Percentiles rank a stretch among this genome's conserved stretches.
Conservation (phyloP, 2,888 invertebrate species). For the Pheosia tremula region DNA sequence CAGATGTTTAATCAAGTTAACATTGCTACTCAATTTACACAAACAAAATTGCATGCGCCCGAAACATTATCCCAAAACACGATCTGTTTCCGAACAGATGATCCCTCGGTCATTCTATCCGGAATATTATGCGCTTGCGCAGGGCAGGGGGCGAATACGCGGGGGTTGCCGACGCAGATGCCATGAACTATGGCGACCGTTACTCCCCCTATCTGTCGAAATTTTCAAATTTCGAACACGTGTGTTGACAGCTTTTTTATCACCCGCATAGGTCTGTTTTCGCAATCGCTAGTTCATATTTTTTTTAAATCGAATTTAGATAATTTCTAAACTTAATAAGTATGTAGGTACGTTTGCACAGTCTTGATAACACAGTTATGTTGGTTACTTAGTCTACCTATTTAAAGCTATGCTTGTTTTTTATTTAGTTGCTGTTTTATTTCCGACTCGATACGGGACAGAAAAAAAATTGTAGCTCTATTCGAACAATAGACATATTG, state of each 20-base stretch:
- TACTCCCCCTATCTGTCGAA: slow-evolving; percentile 75
- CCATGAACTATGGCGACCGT: slow-evolving; percentile 68
- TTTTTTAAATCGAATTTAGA: slow-evolving; percentile 16
- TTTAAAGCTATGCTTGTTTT: neutral
- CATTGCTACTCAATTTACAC: slow-evolving; percentile 43
- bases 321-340: too few species aligned
- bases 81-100: slow-evolving; percentile 60
- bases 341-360: too few species aligned
- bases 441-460: neutral
- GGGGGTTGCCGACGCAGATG: slow-evolving; percentile 68
- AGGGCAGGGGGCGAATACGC: slow-evolving; percentile 45
- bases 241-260: slow-evolving; percentile 77
- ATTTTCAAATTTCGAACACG: slow-evolving; percentile 77
- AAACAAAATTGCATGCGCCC: slow-evolving; percentile 42
- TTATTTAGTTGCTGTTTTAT: too few species aligned
- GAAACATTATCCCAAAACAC: slow-evolving; percentile 45
- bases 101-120: slow-evolving; percentile 58
- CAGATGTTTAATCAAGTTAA: slow-evolving; percentile 6
- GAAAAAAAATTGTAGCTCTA: neutral
- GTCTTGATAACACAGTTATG: too few species aligned
- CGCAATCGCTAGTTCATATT: slow-evolving; percentile 37
- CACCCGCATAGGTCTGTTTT: slow-evolving; percentile 66
- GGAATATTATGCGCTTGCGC: slow-evolving; percentile 37
- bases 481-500: neutral
- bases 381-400: neutral